These are phyloP conservation scores for Leptothorax acervorum DNA, from an alignment of 2,888 invertebrate species.

Conservation along the genomic window DNA sequence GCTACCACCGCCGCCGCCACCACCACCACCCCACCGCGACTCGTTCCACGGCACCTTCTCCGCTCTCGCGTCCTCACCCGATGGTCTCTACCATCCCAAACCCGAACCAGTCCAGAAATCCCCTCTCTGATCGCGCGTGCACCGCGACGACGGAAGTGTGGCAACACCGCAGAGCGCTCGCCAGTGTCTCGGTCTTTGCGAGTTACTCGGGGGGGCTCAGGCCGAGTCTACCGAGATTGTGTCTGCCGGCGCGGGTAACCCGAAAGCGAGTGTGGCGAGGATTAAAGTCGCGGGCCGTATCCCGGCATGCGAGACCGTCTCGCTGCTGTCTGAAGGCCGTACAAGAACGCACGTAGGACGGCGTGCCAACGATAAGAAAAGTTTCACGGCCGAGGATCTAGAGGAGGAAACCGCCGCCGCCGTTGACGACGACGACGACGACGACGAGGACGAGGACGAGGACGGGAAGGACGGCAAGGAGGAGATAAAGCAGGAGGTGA, in stretches of 20 bases:
- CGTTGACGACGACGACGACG: neutral
- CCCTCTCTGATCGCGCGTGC: slow-evolving; percentile 74
- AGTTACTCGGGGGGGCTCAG: slow-evolving; percentile 82
- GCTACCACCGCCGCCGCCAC: slow-evolving; percentile 24
- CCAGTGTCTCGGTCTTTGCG: slow-evolving; percentile 84
- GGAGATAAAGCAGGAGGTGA: neutral
- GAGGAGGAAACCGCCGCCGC: slow-evolving; percentile 56
- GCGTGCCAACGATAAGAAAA: slow-evolving; percentile 57
- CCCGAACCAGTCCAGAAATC: slow-evolving; percentile 81
- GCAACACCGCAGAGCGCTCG: slow-evolving; percentile 82
- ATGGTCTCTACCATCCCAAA: slow-evolving; percentile 74
- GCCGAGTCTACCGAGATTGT: slow-evolving; percentile 85
- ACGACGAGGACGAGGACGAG: slow-evolving; percentile 4
- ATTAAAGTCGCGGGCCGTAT: slow-evolving; percentile 79
- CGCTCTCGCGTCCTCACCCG: slow-evolving; percentile 71
- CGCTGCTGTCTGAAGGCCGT: slow-evolving; percentile 72
- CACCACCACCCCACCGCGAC: slow-evolving; percentile 84
- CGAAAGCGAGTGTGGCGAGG: slow-evolving; percentile 80
- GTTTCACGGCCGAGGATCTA: slow-evolving; percentile 64
- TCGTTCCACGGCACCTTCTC: slow-evolving; percentile 78
- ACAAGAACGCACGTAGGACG: slow-evolving; percentile 62
- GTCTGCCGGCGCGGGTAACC: slow-evolving; percentile 82
- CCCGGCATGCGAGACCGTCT: slow-evolving; percentile 79
- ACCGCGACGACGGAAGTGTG: slow-evolving; percentile 82
- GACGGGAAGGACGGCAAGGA: slow-evolving; percentile 30